Percentiles rank a stretch among this genome's conserved stretches.
Conservation (phyloP, 2,888 invertebrate genomes). For the Schizotus pectinicornis region DNA sequence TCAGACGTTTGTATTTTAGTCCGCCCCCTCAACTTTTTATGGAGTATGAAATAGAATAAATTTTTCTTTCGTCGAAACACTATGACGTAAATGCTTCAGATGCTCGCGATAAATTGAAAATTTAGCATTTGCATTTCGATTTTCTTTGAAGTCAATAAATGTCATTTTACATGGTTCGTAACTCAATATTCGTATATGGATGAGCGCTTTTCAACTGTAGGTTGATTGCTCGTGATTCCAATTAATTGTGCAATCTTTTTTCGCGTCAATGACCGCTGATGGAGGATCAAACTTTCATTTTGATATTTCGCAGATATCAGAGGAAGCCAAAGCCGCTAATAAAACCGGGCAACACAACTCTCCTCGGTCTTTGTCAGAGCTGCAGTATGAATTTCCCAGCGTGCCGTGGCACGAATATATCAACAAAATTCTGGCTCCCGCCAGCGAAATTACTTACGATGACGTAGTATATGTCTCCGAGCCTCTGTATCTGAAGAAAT, state of each 20-base stretch:
- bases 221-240: too few species aligned
- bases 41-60: too few species aligned
- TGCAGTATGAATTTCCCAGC: conserved; percentile 58
- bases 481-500: conserved; percentile 46
- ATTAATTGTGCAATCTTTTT: background rate
- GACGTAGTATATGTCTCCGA: conserved; percentile 49
- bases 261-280: background rate
- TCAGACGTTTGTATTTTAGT: too few species aligned
- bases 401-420: conserved; percentile 53
- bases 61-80: too few species aligned
- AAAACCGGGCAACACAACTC: conserved; percentile 37
- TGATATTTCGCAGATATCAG: conserved; percentile 41
- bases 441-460: conserved; percentile 44
- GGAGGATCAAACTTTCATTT: conserved; percentile 1
- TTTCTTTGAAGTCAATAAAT: too few species aligned
- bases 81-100: too few species aligned
- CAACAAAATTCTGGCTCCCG: conserved; percentile 46
- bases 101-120: too few species aligned
- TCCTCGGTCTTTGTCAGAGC: conserved; percentile 53
- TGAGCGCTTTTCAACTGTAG: too few species aligned
- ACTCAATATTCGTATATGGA: too few species aligned
- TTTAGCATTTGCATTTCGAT: too few species aligned
- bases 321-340: conserved; percentile 37
- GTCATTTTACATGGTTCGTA: too few species aligned
- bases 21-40: too few species aligned